A percentile compares a stretch with the other conserved stretches of the same genome.
Conservation (phyloP, 2,888 invertebrate genomes). For the Lochmaea capreae region DNA sequence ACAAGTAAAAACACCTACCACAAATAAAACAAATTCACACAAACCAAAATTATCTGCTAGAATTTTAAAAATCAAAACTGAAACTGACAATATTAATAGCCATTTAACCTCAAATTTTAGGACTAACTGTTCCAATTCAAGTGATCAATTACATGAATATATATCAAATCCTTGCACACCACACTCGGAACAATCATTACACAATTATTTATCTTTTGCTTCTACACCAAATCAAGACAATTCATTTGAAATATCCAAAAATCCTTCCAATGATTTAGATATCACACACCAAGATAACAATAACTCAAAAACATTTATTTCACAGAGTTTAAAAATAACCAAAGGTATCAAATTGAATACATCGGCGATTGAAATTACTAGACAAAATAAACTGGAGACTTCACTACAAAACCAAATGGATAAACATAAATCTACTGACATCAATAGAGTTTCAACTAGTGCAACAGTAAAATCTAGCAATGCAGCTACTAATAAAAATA, state of each 20-base stretch:
- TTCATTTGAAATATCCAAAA: not conserved
- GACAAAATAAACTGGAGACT: not conserved
- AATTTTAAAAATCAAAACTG: slow-evolving; percentile 20
- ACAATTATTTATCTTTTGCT: too few relatives aligned
- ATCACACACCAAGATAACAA: not conserved
- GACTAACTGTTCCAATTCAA: not conserved
- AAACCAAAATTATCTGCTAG: slow-evolving; percentile 19
- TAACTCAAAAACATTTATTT: not conserved
- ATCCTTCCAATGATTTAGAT: not conserved
- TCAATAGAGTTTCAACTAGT: not conserved
- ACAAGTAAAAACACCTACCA: not conserved
- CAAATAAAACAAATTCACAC: not conserved
- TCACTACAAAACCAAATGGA: not conserved
- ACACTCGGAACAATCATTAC: not conserved
- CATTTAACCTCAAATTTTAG: not conserved
- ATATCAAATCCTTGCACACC: not conserved
- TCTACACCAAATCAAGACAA: not conserved
- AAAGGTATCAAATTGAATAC: not conserved
- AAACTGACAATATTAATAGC: slow-evolving; percentile 25
- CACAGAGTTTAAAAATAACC: not conserved
- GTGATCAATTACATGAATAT: not conserved
- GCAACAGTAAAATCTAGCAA: not conserved
- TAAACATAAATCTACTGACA: not conserved
- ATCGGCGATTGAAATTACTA: not conserved
- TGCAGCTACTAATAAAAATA: not conserved